Percentiles rank a stretch among this genome's conserved stretches.
phyloP scores from a whole-genome alignment of 2,888 invertebrate species.

The Gymnosoma rotundatum region DNA sequence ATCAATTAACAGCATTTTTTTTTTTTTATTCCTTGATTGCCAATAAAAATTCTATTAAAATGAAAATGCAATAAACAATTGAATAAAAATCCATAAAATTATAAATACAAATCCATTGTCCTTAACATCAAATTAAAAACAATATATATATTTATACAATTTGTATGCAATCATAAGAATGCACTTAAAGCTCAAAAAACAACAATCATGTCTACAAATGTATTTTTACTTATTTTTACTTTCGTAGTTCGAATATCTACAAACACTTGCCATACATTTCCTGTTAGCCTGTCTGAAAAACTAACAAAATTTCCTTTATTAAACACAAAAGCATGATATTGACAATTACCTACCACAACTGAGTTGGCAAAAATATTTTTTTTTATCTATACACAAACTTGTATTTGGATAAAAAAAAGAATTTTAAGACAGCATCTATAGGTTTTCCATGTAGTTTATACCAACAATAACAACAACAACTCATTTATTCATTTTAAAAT shows the following conservation, averaged over 20 bases:
- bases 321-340: constrained; percentile 22
- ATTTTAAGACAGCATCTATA: neutral
- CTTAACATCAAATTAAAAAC: constrained; percentile 35
- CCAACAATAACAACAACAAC: neutral
- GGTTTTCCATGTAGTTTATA: neutral
- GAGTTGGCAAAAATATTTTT: constrained; percentile 8
- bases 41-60: constrained; percentile 52
- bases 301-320: neutral
- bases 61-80: constrained; percentile 54
- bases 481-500: constrained; percentile 7
- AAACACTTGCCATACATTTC: neutral
- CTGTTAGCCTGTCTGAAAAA: constrained; percentile 8
- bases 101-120: constrained; percentile 47
- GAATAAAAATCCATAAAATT: constrained; percentile 51
- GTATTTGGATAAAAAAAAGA: constrained; percentile 7
- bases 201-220: neutral
- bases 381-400: constrained; percentile 1
- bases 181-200: neutral
- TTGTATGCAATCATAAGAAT: constrained; percentile 6
- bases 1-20: constrained; percentile 25
- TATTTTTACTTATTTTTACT: neutral
- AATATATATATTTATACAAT: neutral
- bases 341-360: constrained; percentile 47
- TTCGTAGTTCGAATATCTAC: neutral
- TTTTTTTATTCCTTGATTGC: constrained; percentile 1